These are phyloP conservation scores for Gymnocephalus cernua DNA, from an alignment of 2,113 vertebrate species.

Conservation along the genomic window DNA sequence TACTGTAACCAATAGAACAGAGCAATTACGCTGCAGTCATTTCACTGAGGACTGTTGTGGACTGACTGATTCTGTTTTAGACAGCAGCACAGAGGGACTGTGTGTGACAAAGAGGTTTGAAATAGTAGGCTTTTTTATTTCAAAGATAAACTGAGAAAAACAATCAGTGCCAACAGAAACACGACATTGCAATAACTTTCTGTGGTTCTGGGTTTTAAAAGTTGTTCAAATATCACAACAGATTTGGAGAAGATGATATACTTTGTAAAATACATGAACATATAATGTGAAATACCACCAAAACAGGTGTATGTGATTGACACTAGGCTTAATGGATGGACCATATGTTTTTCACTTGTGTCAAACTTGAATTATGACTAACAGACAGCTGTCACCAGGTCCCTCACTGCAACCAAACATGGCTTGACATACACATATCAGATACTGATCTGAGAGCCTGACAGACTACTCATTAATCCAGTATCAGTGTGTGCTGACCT, in stretches of 20 bases:
- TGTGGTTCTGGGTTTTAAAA: neutral
- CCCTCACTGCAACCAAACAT: conserved; percentile 5
- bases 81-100: conserved; percentile 17
- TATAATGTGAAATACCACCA: conserved; percentile 4
- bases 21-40: conserved; percentile 40
- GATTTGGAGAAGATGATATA: neutral
- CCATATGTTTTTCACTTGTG: conserved; percentile 10
- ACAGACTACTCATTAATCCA: conserved; percentile 47
- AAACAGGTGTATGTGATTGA: conserved; percentile 1
- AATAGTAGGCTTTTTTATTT: conserved; percentile 13
- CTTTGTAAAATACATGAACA: neutral
- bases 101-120: conserved; percentile 33
- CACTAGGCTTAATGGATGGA: conserved; percentile 4
- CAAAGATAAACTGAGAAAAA: conserved; percentile 9
- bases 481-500: conserved; percentile 20
- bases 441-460: conserved; percentile 33
- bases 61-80: conserved; percentile 22
- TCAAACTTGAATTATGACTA: conserved; percentile 26
- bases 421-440: conserved; percentile 39
- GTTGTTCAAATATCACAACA: conserved; percentile 3
- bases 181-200: neutral
- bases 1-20: conserved; percentile 48
- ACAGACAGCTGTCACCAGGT: conserved; percentile 46
- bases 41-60: conserved; percentile 20
- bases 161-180: neutral